Base-by-base conservation (phyloP, 2,888 invertebrate genomes). In the Branchipolynoe longqiensis region DNA sequence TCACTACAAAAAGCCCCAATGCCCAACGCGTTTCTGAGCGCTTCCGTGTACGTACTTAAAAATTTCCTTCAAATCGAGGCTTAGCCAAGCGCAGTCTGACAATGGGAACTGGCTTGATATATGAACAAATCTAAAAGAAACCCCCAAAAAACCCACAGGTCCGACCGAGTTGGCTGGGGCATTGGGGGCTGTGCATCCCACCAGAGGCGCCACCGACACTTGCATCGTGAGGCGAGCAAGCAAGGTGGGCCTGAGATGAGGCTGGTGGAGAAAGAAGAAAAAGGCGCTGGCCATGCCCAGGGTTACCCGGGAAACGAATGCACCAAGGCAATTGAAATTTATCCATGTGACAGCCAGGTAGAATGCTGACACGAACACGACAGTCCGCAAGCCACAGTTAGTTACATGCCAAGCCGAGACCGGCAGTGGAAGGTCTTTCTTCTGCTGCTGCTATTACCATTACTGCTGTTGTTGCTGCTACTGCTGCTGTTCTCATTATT, bases 301-400 rank as follows among this genome's bases (percentile, higher is more conserved):
- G 38, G 69, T 69, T 33, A 25, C 78, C 78, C 31, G 1, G 41
- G 54, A 78, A 78, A 78, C 41, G 78, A 78, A 48, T 78, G 78
- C 78, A 78, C 78, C 78, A 41, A 78, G 54, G 78, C 54, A 31
- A 33, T 78, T 25, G n/a, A n/a, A n/a, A n/a, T n/a, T n/a, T n/a
- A 25, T 48, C 28, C 48, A 25, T 28, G 31, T 28, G 78, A 48
- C 54, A 54, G 54, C 41, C 14, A 78, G 48, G 54, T n/a, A n/a
- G n/a, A n/a, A n/a, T n/a, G n/a, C n/a, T n/a, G n/a, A n/a, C 78
- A 78, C 54, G 78, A 31, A 54, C 28, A 28, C 18, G 41, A 48
- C 78, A 41, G 48, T 78, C 48, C 78, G 78, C 31, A 48, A 25
- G 6, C 12, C 8, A 38, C 4, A 31, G 78, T 41, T 40, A 33